phyloP scores from a whole-genome alignment of 2,113 vertebrate species.

The Phasianus colchicus region DNA sequence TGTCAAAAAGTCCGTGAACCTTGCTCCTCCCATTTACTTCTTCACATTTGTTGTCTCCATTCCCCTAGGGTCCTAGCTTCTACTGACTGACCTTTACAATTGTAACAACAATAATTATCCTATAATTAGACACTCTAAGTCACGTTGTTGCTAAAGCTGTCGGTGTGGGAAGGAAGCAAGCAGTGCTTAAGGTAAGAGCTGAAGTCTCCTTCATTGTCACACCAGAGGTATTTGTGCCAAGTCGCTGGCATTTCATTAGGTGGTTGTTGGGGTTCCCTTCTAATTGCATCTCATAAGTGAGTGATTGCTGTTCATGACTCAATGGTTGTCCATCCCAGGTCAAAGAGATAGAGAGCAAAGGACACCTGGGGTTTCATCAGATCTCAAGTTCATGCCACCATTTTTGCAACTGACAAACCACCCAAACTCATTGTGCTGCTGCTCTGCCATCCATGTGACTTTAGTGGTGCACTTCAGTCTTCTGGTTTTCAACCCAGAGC shows the following conservation, averaged over 20 bases:
- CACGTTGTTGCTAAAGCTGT: conserved; percentile 54
- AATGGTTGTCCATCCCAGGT: background rate
- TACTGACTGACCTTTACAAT: conserved; percentile 59
- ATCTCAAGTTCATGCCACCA: background rate
- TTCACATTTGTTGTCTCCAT: conserved; percentile 48
- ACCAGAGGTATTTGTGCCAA: conserved; percentile 51
- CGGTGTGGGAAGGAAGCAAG: conserved; percentile 56
- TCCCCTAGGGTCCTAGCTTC: conserved; percentile 65
- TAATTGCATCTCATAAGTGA: conserved; percentile 35
- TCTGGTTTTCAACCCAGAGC: background rate
- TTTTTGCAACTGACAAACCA: background rate
- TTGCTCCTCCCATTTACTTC: conserved; percentile 40
- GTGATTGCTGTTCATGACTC: conserved; percentile 52
- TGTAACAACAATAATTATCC: conserved; percentile 71
- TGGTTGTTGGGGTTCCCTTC: conserved; percentile 33
- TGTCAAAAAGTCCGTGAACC: background rate
- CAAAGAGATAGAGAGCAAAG: conserved; percentile 30
- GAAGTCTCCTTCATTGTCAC: conserved; percentile 29
- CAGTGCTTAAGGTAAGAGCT: conserved; percentile 52
- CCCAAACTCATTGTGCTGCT: background rate
- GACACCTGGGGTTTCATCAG: background rate
- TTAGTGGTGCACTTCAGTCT: background rate
- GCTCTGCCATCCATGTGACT: background rate
- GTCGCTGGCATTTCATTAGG: conserved; percentile 45
- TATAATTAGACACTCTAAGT: conserved; percentile 68